Conservation (phyloP, 2,113 vertebrate genomes). For the Crotalus tigris region DNA sequence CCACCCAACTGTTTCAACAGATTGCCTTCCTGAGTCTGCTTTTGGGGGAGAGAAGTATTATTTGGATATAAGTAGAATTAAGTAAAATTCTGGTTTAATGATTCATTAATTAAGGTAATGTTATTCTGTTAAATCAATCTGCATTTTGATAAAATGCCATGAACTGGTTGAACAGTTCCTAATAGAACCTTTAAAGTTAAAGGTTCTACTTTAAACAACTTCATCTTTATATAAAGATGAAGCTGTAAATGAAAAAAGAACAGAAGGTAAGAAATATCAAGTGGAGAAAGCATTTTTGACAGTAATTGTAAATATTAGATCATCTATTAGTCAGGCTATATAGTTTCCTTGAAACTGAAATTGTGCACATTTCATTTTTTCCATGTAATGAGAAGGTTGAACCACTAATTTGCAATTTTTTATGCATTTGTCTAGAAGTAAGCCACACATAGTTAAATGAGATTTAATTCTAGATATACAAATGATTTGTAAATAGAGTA, state of each 20-base stretch:
- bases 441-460: neutral
- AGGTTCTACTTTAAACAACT: conserved; percentile 25
- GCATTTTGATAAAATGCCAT: conserved; percentile 50
- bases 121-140: conserved; percentile 58
- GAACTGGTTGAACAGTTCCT: conserved; percentile 52
- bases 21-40: conserved; percentile 57
- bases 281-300: conserved; percentile 58
- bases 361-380: conserved; percentile 27
- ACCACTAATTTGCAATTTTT: neutral
- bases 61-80: conserved; percentile 39
- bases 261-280: conserved; percentile 51
- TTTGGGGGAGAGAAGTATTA: conserved; percentile 42
- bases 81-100: conserved; percentile 64
- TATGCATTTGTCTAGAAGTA: neutral
- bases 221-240: conserved; percentile 23
- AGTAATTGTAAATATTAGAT: conserved; percentile 67
- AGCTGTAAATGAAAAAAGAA: conserved; percentile 27
- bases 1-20: conserved; percentile 65
- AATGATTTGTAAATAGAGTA: neutral
- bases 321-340: conserved; percentile 43
- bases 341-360: conserved; percentile 29
- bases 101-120: conserved; percentile 67
- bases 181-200: conserved; percentile 29
- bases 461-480: neutral
- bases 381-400: neutral